Percentiles rank a stretch among this genome's conserved stretches.
Evolutionary conservation across 2,113 vertebrate species (phyloP).

Genomic region (Leucosticte australis): DNA sequence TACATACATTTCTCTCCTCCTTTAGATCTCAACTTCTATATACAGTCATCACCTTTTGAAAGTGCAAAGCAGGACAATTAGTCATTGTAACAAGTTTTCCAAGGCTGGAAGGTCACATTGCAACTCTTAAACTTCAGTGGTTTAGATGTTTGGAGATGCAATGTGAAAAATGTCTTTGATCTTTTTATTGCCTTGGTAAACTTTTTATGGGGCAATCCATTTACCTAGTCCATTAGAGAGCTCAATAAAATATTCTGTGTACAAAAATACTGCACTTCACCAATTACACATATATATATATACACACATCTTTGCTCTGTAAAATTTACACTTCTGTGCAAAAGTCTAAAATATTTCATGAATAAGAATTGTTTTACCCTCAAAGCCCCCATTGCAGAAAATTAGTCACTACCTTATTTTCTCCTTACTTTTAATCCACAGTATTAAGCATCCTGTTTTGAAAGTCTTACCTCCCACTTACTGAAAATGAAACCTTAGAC

Average conservation of each 20-base stretch:
- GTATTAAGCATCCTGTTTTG: neutral
- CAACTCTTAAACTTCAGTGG: constrained; percentile 39
- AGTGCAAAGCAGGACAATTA: constrained; percentile 53
- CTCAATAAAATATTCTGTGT: constrained; percentile 41
- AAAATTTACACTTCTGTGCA: neutral
- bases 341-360: constrained; percentile 2
- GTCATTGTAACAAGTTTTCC: constrained; percentile 56
- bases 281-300: neutral
- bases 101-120: constrained; percentile 50
- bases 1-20: neutral
- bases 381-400: neutral
- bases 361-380: neutral
- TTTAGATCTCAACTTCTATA: constrained; percentile 42
- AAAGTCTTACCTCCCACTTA: neutral
- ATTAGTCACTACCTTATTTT: neutral
- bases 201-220: constrained; percentile 39
- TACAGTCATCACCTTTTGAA: constrained; percentile 48
- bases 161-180: constrained; percentile 69
- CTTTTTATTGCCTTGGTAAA: constrained; percentile 65
- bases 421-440: neutral
- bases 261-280: constrained; percentile 29
- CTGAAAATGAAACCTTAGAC: neutral
- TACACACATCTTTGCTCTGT: neutral
- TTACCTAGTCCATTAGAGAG: constrained; percentile 42
- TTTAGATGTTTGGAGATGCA: constrained; percentile 51